Conservation (phyloP, 2,888 invertebrate genomes). For the Apeira syringaria region DNA sequence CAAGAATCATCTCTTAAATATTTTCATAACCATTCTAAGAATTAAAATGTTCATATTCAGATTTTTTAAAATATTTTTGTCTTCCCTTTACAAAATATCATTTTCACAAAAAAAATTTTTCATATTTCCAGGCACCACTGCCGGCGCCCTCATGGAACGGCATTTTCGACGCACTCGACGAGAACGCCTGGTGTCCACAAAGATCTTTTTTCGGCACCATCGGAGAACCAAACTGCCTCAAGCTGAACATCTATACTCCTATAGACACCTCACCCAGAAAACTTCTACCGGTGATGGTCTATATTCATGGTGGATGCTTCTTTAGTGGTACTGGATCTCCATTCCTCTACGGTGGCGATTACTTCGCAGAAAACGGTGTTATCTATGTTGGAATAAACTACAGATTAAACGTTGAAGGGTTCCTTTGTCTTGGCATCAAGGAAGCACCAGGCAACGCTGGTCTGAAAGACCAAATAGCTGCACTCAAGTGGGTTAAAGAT, state of each 20-base stretch:
- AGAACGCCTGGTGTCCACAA: constrained; percentile 70
- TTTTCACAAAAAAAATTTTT: too few species aligned
- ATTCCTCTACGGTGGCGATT: constrained; percentile 84
- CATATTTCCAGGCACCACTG: constrained; percentile 64
- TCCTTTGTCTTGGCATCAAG: constrained; percentile 84
- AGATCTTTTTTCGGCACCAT: constrained; percentile 48
- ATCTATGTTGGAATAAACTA: constrained; percentile 85
- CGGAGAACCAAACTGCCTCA: constrained; percentile 66
- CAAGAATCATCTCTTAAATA: too few species aligned
- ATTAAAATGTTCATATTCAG: too few species aligned
- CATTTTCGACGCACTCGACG: constrained; percentile 64
- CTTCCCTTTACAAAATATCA: too few species aligned
- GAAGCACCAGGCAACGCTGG: constrained; percentile 87
- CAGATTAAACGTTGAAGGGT: constrained; percentile 83
- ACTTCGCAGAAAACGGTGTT: constrained; percentile 82
- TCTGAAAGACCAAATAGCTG: constrained; percentile 78
- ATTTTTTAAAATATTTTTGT: too few species aligned
- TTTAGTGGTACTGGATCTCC: constrained; percentile 83
- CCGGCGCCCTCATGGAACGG: constrained; percentile 68
- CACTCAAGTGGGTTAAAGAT: constrained; percentile 64
- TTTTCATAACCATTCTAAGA: too few species aligned
- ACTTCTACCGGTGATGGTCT: constrained; percentile 84
- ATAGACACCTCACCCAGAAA: constrained; percentile 25
- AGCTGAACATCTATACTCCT: constrained; percentile 67
- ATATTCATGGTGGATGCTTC: constrained; percentile 86